Base-by-base conservation (phyloP, 2,113 vertebrate genomes). In the Pluvianellus socialis region DNA sequence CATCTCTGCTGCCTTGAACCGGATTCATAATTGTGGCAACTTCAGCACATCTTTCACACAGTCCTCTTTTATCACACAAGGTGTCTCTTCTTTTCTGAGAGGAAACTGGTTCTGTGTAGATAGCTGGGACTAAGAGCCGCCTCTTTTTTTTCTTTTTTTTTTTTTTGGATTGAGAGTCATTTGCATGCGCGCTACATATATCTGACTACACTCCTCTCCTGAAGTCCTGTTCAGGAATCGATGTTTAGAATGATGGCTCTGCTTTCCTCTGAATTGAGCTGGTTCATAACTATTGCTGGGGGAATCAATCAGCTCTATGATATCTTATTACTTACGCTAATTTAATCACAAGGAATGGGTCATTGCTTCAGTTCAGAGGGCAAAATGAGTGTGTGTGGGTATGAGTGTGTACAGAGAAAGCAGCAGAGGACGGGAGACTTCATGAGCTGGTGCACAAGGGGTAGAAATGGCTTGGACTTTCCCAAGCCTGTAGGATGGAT, bases 301-400 rank as follows among this genome's bases (percentile, higher is more conserved):
- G 98, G 98, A 98, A 99, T 99, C 99, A 99, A 99, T 99, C 99
- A 99, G 98, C 98, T 98, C 98, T 99, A 98, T 99, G 99, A 99
- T 99, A 99, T 99, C 99, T 99, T 99, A 99, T 99, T 99, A 99
- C 99, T 99, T 99, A 99, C 97, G 98, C 99, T 99, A 99, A 99
- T 99, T 99, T 99, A 99, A 99, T 99, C 99, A 98, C 98, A 99
- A 98, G 98, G 98, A 99, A 99, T 98, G 97, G 98, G 99, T 99
- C 98, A 97, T 97, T 99, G 98, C 99, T 98, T 98, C 98, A 97
- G 98, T 98, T 98, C 97, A 98, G 97, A 97, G 98, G 98, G 97
- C 97, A 98, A 24, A 97, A 87, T 35, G 82, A 86, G 77, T 56
- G 73, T 95, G 70, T 95, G 88, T 81, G 92, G 77, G 65, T 93